phyloP scores from a whole-genome alignment of 2,888 invertebrate species.

The Epistrophe grossulariae region DNA sequence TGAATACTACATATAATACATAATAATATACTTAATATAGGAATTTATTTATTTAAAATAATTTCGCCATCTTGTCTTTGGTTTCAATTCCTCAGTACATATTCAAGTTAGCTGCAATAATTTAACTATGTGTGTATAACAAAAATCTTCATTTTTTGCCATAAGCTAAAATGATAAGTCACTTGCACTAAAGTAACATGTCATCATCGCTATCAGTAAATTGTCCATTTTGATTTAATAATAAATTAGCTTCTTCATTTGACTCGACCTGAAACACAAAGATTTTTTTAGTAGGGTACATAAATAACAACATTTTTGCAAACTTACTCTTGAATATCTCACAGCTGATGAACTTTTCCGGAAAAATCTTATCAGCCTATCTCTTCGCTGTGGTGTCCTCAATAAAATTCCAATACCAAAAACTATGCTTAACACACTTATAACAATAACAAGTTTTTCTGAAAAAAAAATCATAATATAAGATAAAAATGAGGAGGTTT shows the following conservation, averaged over 20 bases:
- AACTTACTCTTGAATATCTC: constrained; percentile 81
- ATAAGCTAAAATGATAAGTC: constrained; percentile 15
- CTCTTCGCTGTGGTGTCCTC: constrained; percentile 80
- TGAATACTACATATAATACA: background rate
- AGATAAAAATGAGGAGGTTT: constrained; percentile 46
- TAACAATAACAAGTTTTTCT: constrained; percentile 46
- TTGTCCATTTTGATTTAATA: constrained; percentile 82
- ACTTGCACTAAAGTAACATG: constrained; percentile 80
- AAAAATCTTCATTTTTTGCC: background rate
- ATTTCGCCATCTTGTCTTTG: constrained; percentile 57
- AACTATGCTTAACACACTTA: constrained; percentile 79
- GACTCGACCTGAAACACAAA: constrained; percentile 79
- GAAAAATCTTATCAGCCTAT: constrained; percentile 79
- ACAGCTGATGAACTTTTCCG: constrained; percentile 80
- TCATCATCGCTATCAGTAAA: constrained; percentile 83
- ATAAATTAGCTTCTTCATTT: constrained; percentile 82
- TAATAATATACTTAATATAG: constrained; percentile 39
- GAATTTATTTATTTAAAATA: constrained; percentile 45
- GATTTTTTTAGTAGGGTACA: background rate
- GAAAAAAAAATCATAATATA: constrained; percentile 36
- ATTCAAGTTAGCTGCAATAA: constrained; percentile 7
- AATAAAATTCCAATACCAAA: constrained; percentile 80
- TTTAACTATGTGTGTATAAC: constrained; percentile 29
- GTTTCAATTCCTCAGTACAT: constrained; percentile 53
- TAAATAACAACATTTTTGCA: background rate